These are phyloP conservation scores for Laspeyria flexula DNA, from an alignment of 2,888 invertebrate species.

Conservation along the genomic window DNA sequence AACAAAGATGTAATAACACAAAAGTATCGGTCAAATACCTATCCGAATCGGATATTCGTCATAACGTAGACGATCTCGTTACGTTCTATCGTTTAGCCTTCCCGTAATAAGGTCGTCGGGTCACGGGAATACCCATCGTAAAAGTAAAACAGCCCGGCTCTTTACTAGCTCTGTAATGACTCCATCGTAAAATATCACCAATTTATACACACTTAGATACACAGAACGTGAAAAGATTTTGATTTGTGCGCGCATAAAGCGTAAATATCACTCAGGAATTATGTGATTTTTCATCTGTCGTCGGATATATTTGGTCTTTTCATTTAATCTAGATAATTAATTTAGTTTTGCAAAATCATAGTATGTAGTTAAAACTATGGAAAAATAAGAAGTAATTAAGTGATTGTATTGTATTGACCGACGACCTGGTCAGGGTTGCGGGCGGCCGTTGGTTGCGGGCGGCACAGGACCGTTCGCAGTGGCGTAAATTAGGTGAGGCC, in stretches of 20 bases:
- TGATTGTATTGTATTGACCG: no score
- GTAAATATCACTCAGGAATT: slow-evolving; percentile 6
- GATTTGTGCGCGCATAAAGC: slow-evolving; percentile 41
- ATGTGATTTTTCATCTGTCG: slow-evolving; percentile 3
- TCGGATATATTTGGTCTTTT: no score
- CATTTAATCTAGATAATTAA: no score
- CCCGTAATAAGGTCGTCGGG: slow-evolving; percentile 70
- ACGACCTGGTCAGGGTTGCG: no score
- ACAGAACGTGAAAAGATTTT: slow-evolving; percentile 41
- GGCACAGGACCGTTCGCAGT: no score
- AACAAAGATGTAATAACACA: neutral
- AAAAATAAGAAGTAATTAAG: no score
- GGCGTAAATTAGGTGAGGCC: no score
- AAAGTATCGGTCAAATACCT: slow-evolving; percentile 2
- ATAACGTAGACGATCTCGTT: slow-evolving; percentile 41
- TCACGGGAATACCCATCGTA: slow-evolving; percentile 74
- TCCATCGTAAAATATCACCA: slow-evolving; percentile 80
- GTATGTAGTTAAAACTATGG: no score
- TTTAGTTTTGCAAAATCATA: no score
- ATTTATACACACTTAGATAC: slow-evolving; percentile 75
- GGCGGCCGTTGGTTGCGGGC: no score
- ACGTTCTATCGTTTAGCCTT: slow-evolving; percentile 51
- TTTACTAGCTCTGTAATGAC: slow-evolving; percentile 77
- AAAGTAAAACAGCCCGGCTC: slow-evolving; percentile 64
- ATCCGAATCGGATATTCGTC: slow-evolving; percentile 26